These are phyloP conservation scores for Heliconius hortense DNA, from an alignment of 2,888 invertebrate species.

Conservation along the genomic window DNA sequence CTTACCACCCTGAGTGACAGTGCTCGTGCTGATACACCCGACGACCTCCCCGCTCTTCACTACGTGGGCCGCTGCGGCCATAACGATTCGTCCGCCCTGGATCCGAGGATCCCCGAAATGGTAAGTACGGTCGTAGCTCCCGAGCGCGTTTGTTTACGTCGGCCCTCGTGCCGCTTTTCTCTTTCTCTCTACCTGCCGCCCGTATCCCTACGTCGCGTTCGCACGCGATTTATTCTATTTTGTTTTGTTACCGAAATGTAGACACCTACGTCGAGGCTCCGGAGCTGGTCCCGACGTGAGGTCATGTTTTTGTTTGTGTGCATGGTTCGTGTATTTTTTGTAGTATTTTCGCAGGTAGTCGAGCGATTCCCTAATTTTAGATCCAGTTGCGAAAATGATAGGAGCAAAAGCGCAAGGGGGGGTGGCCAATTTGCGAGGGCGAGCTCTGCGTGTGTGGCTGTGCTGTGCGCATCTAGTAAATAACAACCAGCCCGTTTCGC, in stretches of 20 bases:
- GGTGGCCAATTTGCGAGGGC: conserved; percentile 56
- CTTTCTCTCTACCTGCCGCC: conserved; percentile 79
- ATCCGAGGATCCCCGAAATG: conserved; percentile 76
- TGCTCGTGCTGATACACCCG: conserved; percentile 63
- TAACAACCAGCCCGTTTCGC: conserved; percentile 67
- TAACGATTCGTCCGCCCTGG: conserved; percentile 54
- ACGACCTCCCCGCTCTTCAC: conserved; percentile 76
- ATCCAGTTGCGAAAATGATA: conserved; percentile 42
- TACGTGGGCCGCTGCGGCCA: conserved; percentile 70
- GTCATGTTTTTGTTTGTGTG: conserved; percentile 73
- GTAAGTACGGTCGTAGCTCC: conserved; percentile 81
- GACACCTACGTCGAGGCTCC: conserved; percentile 73
- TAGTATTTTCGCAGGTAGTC: conserved; percentile 77
- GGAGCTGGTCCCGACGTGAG: conserved; percentile 69
- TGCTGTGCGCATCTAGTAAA: conserved; percentile 57
- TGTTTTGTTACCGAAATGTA: conserved; percentile 81
- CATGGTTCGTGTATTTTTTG: conserved; percentile 69
- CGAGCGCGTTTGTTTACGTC: conserved; percentile 79
- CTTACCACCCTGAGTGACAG: conserved; percentile 65
- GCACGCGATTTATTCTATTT: conserved; percentile 78
- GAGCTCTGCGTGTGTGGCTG: conserved; percentile 60
- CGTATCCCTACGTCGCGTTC: conserved; percentile 74
- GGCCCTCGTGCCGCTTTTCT: conserved; percentile 70
- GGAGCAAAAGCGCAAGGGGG: conserved; percentile 46
- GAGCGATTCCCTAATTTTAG: conserved; percentile 58